Conservation (phyloP, 1,140 invertebrate genomes). For the Drosophila paulistorum region DNA sequence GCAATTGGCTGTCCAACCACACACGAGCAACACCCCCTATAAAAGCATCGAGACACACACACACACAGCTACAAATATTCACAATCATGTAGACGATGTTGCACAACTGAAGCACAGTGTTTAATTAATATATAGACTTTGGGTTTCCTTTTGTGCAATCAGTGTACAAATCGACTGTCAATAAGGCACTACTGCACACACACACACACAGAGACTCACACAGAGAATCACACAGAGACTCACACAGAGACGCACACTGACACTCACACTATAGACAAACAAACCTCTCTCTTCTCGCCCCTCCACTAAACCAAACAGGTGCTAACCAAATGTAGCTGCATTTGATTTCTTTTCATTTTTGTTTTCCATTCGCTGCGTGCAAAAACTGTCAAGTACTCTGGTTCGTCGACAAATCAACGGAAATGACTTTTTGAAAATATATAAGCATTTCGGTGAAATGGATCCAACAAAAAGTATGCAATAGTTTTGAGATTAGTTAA, state of each 20-base stretch:
- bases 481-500: too few relatives aligned
- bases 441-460: too few relatives aligned
- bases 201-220: conserved; percentile 3
- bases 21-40: not conserved
- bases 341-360: not conserved
- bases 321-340: not conserved
- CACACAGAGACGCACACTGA: not conserved
- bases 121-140: conserved; percentile 62
- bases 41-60: not conserved
- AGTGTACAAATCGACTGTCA: conserved; percentile 72
- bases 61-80: not conserved
- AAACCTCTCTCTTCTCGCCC: too few relatives aligned
- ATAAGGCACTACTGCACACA: conserved; percentile 36
- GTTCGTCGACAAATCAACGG: too few relatives aligned
- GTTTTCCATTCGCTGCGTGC: not conserved
- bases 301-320: too few relatives aligned
- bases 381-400: too few relatives aligned
- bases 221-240: not conserved
- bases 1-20: not conserved
- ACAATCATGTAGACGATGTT: not conserved
- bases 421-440: too few relatives aligned
- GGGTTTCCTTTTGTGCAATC: conserved; percentile 73
- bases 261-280: too few relatives aligned
- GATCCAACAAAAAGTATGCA: too few relatives aligned
- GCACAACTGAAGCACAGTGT: conserved; percentile 30